Evolutionary conservation across 2,888 invertebrate genomes (phyloP), one percentile per base, ranked within the genome.

Genomic region (Platypus cylindrus): DNA sequence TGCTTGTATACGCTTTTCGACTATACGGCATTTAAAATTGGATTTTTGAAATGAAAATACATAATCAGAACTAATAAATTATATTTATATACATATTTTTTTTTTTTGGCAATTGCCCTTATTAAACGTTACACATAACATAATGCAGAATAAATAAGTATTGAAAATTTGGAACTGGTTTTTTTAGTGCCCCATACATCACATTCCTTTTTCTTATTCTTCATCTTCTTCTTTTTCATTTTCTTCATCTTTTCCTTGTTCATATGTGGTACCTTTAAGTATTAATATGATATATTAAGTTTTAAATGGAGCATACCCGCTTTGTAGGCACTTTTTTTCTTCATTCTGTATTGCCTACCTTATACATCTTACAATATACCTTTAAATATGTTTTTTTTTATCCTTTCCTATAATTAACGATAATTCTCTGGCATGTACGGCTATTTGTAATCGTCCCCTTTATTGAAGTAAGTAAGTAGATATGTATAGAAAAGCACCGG

Each of bases 241-340:
- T n/a, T n/a, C n/a, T n/a, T n/a, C n/a, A n/a, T n/a, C n/a, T n/a
- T n/a, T n/a, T n/a, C n/a, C n/a, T n/a, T n/a, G n/a, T n/a, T n/a
- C n/a, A n/a, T n/a, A n/a, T n/a, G 28, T 34, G 36, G 29, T 40
- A 34, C 37, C 40, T 35, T 17, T 37, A 41, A 35, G 37, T 37
- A 37, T 30, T 32, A 37, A 41, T 34, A 41, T 41, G 41, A 41
- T 41, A 41, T 38, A 41, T 41, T 41, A 38, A 41, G 38, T 41
- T 41, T 41, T 41, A 41, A 41, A 41, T 34, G 36, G 25, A 35
- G n/a, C n/a, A n/a, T n/a, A n/a, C n/a, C n/a, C n/a, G n/a, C n/a
- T n/a, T n/a, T 34, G 32, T 34, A 37, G 32, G 34, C 37, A 30
- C 41, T 38, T 41, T 36, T 41, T 30, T 34, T 15, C 34, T 33